phyloP scores from a whole-genome alignment of 2,113 vertebrate species.

The Lutjanus erythropterus region DNA sequence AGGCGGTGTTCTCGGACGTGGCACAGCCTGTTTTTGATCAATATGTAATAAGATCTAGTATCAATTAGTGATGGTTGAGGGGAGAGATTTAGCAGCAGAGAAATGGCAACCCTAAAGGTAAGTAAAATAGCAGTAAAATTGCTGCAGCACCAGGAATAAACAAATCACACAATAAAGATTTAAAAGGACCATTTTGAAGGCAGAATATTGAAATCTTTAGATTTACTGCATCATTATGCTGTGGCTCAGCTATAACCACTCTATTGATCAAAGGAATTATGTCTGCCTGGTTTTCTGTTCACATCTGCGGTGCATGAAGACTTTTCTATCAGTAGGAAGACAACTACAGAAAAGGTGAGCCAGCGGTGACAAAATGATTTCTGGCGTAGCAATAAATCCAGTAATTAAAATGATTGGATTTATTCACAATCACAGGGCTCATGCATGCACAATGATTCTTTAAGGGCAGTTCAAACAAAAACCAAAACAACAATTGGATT shows the following conservation, averaged over 20 bases:
- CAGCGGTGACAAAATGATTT: slow-evolving; percentile 19
- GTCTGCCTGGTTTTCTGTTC: slow-evolving; percentile 38
- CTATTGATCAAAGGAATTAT: slow-evolving; percentile 63
- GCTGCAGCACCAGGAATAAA: slow-evolving; percentile 45
- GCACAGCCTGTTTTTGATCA: slow-evolving; percentile 75
- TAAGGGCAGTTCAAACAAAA: background rate
- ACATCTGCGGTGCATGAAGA: slow-evolving; percentile 19
- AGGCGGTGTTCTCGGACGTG: slow-evolving; percentile 72
- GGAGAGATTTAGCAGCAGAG: slow-evolving; percentile 49
- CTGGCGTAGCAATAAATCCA: slow-evolving; percentile 7
- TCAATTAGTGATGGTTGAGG: slow-evolving; percentile 78
- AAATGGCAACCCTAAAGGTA: slow-evolving; percentile 54
- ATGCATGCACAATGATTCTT: background rate
- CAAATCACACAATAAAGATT: slow-evolving; percentile 54
- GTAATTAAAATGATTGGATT: slow-evolving; percentile 16
- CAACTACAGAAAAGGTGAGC: slow-evolving; percentile 37
- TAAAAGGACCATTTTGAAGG: slow-evolving; percentile 59
- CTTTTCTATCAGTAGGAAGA: slow-evolving; percentile 39
- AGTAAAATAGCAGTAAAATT: slow-evolving; percentile 60
- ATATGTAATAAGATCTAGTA: slow-evolving; percentile 81
- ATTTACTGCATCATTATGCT: slow-evolving; percentile 59
- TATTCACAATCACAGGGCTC: slow-evolving; percentile 6
- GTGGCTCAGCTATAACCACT: slow-evolving; percentile 53
- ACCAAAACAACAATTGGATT: background rate
- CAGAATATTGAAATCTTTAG: slow-evolving; percentile 60